Base-by-base conservation (phyloP, 2,888 invertebrate genomes). In the Tenodera sinensis region DNA sequence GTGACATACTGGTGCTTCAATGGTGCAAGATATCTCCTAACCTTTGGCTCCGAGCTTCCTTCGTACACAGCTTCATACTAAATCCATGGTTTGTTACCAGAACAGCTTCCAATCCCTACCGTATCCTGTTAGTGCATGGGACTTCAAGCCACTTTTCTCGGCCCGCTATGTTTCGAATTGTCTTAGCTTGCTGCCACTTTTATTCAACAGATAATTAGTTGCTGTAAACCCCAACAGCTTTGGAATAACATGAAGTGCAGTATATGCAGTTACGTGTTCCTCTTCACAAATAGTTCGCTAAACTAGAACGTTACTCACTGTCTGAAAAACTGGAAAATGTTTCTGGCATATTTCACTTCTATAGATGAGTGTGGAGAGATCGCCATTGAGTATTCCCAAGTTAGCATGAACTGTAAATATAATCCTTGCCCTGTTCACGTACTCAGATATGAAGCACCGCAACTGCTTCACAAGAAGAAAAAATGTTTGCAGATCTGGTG, bases 361-460 rank as follows among this genome's bases (percentile, higher is more conserved):
- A 83, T 54, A 12, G n/a, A 83, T 27, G 3, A 89, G 28, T 0
- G 83, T 71, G 71, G 83, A 30, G 42, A 89, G 28, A n/a, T 88
- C 27, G 25, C 88, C 83, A 85, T 90, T 89, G 3, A 89, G 28
- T 25, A 90, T 83, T 83, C 88, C 88, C 54, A 90, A 85, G 71
- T 87, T 83, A 12, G 89, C 27, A 84, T 88, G 84, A 20, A 86
- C 47, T 84, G 27, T 30, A 84, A 84, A 28, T n/a, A 27, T 1
- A 47, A 7, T 7, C 3, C n/a, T 34, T n/a, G 12, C 27, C 82
- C 83, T 83, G 34, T 30, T 34, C 82, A 15, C 27, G n/a, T 87
- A n/a, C 27, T 28, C 42, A 34, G 20, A 15, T 20, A 82, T 14
- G 34, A 82, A 87, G 14, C n/a, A 42, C 4, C 14, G 4, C 34